Evolutionary conservation across 2,113 vertebrate species (phyloP).

Genomic region (Setophaga kirtlandii): DNA sequence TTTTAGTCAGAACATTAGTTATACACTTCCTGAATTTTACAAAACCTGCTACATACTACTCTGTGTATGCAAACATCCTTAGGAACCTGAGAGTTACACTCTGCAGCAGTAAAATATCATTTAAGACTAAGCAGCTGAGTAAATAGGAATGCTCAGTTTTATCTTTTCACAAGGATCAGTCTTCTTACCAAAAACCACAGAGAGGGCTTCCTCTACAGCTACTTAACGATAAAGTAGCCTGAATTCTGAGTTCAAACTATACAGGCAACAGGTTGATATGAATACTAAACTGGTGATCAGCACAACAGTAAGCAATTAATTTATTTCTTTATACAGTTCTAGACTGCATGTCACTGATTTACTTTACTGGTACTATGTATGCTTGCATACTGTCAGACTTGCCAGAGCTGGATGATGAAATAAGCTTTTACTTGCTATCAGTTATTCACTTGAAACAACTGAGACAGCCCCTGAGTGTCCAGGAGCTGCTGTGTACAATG

Average conservation of each 20-base stretch:
- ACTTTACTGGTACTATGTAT: background rate
- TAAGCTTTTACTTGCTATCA: background rate
- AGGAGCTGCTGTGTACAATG: background rate
- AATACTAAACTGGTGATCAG: background rate
- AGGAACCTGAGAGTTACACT: background rate
- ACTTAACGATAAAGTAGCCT: background rate
- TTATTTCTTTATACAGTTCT: background rate
- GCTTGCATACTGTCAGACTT: background rate
- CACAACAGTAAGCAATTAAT: background rate
- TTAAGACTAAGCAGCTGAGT: background rate
- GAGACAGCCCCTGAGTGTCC: background rate
- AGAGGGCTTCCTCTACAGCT: background rate
- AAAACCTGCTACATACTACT: rapidly evolving
- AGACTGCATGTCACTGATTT: background rate
- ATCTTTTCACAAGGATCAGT: background rate
- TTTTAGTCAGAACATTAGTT: background rate
- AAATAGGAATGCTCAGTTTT: background rate
- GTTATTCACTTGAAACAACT: background rate
- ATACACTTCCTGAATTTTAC: background rate
- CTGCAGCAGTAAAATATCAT: background rate
- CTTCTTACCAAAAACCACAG: background rate
- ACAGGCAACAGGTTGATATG: background rate
- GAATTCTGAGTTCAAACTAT: background rate
- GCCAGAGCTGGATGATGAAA: background rate
- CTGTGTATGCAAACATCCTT: background rate